These are phyloP conservation scores for Muscicapa comitata DNA, from an alignment of 2,797 vertebrate species.

Conservation along the genomic window DNA sequence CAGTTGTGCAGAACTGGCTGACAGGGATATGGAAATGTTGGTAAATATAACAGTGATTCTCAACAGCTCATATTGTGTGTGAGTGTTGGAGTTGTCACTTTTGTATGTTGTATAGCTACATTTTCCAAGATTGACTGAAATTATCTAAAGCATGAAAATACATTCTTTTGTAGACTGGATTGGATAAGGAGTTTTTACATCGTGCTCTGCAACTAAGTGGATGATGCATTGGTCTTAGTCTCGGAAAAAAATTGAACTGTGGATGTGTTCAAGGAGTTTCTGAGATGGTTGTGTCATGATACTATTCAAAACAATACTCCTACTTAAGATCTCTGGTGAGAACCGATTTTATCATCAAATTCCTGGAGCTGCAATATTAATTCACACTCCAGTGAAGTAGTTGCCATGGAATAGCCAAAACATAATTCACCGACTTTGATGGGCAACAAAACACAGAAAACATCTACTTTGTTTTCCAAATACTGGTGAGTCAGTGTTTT, in stretches of 20 bases:
- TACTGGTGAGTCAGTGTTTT: slow-evolving; percentile 38
- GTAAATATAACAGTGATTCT: slow-evolving; percentile 71
- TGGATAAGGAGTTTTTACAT: slow-evolving; percentile 30
- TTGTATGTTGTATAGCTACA: slow-evolving; percentile 65
- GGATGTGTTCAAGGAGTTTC: not conserved
- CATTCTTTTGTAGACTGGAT: slow-evolving; percentile 64
- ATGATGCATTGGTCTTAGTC: not conserved
- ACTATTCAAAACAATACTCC: not conserved
- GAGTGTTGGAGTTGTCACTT: slow-evolving; percentile 63
- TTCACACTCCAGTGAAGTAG: not conserved
- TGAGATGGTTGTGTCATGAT: not conserved
- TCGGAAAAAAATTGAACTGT: not conserved
- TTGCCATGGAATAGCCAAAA: slow-evolving; percentile 32
- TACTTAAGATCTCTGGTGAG: not conserved
- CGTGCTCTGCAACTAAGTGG: not conserved
- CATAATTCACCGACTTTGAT: not conserved
- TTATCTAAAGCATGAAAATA: slow-evolving; percentile 71
- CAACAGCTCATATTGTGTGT: slow-evolving; percentile 71
- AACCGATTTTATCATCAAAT: not conserved
- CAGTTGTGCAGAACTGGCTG: slow-evolving; percentile 61
- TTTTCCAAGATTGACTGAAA: slow-evolving; percentile 72
- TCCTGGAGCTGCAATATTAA: slow-evolving; percentile 9
- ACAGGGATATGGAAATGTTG: slow-evolving; percentile 65
- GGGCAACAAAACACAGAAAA: slow-evolving; percentile 33
- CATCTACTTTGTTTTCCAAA: slow-evolving; percentile 56